These are phyloP conservation scores for Caranx ignobilis DNA, from an alignment of 2,113 vertebrate genomes.

Conservation along the genomic window DNA sequence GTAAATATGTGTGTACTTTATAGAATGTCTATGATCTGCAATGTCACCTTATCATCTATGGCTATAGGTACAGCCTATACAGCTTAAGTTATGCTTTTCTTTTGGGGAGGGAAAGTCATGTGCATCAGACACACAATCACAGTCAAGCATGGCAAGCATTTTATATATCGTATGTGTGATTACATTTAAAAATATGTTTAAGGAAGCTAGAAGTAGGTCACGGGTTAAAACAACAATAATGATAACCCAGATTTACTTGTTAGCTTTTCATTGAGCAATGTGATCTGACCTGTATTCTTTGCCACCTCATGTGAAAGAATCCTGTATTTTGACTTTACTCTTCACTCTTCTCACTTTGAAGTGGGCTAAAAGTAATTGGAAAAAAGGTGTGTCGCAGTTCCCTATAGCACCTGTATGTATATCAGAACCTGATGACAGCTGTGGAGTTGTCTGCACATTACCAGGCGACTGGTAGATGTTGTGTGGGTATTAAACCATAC, in stretches of 20 bases:
- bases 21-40: neutral
- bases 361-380: neutral
- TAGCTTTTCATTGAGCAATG: neutral
- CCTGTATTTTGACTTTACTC: neutral
- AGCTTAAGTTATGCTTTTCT: neutral
- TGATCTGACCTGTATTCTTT: neutral
- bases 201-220: neutral
- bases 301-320: neutral
- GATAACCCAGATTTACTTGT: too few species aligned
- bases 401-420: neutral
- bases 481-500: neutral
- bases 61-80: neutral
- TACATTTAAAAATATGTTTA: neutral
- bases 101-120: too few species aligned
- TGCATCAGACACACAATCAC: too few species aligned
- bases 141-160: too few species aligned
- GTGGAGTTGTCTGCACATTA: neutral
- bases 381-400: neutral
- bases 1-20: neutral
- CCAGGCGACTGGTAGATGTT: neutral
- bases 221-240: neutral
- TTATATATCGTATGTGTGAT: too few species aligned
- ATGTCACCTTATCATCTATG: neutral
- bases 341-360: neutral
- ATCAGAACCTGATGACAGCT: neutral